Evolutionary conservation across 2,797 vertebrate species (phyloP).

Genomic region (Sebastes melanostomus): DNA sequence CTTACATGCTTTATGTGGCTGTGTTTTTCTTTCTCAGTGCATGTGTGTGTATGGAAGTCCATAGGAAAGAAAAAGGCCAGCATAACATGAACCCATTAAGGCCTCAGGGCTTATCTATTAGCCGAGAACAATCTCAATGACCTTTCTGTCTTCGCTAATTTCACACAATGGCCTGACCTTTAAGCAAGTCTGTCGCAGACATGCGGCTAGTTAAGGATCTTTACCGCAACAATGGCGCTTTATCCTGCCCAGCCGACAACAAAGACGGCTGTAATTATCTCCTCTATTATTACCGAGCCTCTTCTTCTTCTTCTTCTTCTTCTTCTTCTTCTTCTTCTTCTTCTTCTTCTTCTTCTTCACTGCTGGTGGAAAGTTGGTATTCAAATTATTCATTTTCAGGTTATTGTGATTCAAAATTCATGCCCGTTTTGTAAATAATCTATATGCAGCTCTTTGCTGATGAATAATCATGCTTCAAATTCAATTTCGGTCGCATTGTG

Average conservation of each 20-base stretch:
- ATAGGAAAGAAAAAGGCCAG: slow-evolving; percentile 45
- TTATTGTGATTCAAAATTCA: slow-evolving; percentile 40
- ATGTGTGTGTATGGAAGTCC: neutral
- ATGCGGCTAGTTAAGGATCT: slow-evolving; percentile 75
- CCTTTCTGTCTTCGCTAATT: slow-evolving; percentile 84
- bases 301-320: slow-evolving; percentile 8
- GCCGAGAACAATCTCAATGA: slow-evolving; percentile 76
- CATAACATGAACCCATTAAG: slow-evolving; percentile 74
- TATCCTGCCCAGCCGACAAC: slow-evolving; percentile 48
- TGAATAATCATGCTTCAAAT: slow-evolving; percentile 23
- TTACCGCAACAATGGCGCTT: slow-evolving; percentile 63
- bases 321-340: slow-evolving; percentile 31
- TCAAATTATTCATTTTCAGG: slow-evolving; percentile 38
- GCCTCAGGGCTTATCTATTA: slow-evolving; percentile 74
- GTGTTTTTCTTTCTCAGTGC: neutral
- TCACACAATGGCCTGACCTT: slow-evolving; percentile 83
- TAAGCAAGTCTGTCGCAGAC: slow-evolving; percentile 66
- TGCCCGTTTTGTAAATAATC: slow-evolving; percentile 33
- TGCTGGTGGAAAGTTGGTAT: slow-evolving; percentile 12
- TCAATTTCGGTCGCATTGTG: slow-evolving; percentile 5
- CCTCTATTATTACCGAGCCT: slow-evolving; percentile 49
- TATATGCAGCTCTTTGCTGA: slow-evolving; percentile 3
- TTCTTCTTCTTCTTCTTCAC: slow-evolving; percentile 12
- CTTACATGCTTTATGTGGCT: neutral
- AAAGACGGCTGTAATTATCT: slow-evolving; percentile 65